Evolutionary conservation across 2,888 invertebrate genomes (phyloP).

Genomic region (Metacarcinus magister): DNA sequence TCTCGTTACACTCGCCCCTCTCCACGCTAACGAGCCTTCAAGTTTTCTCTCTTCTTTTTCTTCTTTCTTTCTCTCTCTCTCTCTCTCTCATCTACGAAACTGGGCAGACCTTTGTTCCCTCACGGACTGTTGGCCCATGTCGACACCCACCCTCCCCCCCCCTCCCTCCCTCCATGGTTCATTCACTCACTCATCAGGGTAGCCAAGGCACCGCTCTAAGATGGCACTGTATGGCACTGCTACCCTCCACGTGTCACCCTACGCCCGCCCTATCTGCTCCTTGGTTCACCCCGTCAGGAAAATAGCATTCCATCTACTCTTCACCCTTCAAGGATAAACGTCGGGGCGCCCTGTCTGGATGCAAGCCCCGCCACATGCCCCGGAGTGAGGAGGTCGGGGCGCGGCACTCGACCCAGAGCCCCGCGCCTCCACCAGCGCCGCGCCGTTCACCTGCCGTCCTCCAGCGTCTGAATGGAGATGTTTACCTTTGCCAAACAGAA

Average conservation of each 20-base stretch:
- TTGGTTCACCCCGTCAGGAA: too few species aligned
- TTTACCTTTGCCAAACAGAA: background rate
- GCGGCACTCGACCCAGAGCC: too few species aligned
- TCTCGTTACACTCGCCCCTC: background rate
- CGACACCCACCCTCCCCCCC: background rate
- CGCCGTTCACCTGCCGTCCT: background rate
- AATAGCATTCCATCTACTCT: too few species aligned
- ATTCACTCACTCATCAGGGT: background rate
- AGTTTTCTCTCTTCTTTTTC: background rate
- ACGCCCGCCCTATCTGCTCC: background rate
- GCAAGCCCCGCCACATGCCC: background rate
- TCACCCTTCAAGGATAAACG: too few species aligned
- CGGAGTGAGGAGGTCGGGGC: too few species aligned
- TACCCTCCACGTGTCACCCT: background rate
- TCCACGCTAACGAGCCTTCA: conserved; percentile 13
- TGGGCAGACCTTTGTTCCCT: background rate
- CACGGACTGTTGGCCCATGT: background rate
- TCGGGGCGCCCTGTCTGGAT: too few species aligned
- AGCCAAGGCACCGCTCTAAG: background rate
- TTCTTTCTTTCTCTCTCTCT: background rate
- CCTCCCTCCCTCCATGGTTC: conserved; percentile 18
- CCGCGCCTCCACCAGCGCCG: background rate
- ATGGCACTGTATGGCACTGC: background rate
- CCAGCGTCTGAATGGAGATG: background rate
- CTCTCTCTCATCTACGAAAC: background rate